A percentile compares a stretch with the other conserved stretches of the same genome.
phyloP scores from a whole-genome alignment of 2,888 invertebrate genomes.

The Neoaliturus tenellus region DNA sequence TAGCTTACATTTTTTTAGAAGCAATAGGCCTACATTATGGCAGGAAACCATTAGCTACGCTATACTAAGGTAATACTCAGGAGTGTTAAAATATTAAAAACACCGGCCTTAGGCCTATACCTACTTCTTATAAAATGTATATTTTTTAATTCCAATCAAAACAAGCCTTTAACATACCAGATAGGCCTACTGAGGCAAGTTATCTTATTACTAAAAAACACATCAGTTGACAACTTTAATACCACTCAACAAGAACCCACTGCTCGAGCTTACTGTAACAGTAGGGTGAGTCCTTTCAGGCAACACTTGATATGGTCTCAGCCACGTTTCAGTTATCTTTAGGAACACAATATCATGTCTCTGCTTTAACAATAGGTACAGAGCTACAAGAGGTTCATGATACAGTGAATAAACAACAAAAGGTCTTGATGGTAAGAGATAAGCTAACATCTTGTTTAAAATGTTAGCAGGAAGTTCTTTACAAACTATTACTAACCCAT shows the following conservation, averaged over 20 bases:
- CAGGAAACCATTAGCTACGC: no score
- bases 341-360: constrained; percentile 84
- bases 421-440: constrained; percentile 87
- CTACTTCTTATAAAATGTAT: no score
- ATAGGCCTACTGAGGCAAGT: no score
- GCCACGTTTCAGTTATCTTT: constrained; percentile 89
- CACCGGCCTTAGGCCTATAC: no score
- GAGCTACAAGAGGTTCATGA: constrained; percentile 89
- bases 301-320: constrained; percentile 93
- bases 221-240: constrained; percentile 27
- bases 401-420: constrained; percentile 89
- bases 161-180: neutral
- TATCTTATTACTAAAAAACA: no score
- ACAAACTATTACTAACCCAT: constrained; percentile 85
- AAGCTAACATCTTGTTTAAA: constrained; percentile 83
- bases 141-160: no score
- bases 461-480: constrained; percentile 92
- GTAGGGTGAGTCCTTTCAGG: constrained; percentile 96
- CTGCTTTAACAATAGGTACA: constrained; percentile 87
- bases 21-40: no score
- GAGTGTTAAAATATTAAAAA: no score
- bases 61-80: no score
- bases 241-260: constrained; percentile 91
- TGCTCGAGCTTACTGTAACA: constrained; percentile 91
- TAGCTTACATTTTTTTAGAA: no score